Conservation (phyloP, 2,797 vertebrate genomes). For the Falco peregrinus region DNA sequence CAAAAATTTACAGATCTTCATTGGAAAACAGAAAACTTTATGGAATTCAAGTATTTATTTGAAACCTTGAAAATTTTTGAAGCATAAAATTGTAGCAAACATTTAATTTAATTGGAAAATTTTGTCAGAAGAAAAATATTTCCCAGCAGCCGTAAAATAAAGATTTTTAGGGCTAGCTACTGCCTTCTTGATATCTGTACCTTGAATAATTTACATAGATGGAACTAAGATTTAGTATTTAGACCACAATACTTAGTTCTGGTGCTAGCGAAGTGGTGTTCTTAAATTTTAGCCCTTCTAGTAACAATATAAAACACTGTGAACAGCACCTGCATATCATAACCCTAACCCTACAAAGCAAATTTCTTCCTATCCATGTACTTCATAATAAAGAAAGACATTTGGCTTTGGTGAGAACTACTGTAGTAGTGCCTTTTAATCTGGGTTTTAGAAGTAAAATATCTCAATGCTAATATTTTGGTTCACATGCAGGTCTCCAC, state of each 20-base stretch:
- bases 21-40: not conserved
- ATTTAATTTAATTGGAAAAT: not conserved
- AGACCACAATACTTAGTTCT: not conserved
- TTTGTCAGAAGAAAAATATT: not conserved
- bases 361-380: not conserved
- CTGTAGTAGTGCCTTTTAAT: not conserved
- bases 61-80: not conserved
- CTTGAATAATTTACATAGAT: not conserved
- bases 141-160: not conserved
- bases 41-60: not conserved
- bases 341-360: not conserved
- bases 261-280: rapidly evolving
- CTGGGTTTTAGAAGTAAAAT: not conserved
- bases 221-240: not conserved
- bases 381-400: not conserved
- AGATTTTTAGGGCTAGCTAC: not conserved
- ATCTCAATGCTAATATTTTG: not conserved
- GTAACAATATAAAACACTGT: not conserved
- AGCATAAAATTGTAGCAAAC: not conserved
- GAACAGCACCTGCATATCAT: not conserved
- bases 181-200: not conserved
- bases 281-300: not conserved
- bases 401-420: not conserved
- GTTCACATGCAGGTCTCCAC: not conserved
- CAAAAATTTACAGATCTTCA: not conserved